Evolutionary conservation across 1,140 invertebrate genomes (phyloP).

Genomic region (Solenopsis invicta): DNA sequence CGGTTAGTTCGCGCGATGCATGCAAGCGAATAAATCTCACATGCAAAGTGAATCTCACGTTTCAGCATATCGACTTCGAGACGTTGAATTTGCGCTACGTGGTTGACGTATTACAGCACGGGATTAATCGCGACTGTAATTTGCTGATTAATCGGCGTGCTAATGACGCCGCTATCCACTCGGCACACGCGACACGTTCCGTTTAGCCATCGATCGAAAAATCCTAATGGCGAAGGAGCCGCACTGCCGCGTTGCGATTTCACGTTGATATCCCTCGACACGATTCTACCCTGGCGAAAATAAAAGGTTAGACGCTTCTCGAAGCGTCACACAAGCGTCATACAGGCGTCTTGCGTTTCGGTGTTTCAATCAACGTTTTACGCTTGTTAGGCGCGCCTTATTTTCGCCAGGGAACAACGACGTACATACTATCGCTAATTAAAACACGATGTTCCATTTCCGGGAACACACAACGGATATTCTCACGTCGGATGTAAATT

Average conservation of each 20-base stretch:
- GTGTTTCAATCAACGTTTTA: too few relatives aligned
- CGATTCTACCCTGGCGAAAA: too few relatives aligned
- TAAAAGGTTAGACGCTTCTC: too few relatives aligned
- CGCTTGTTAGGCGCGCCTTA: too few relatives aligned
- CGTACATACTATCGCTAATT: not conserved
- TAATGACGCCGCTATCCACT: not conserved
- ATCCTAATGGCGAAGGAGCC: not conserved
- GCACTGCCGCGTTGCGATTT: not conserved
- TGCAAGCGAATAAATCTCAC: not conserved
- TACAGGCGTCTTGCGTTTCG: too few relatives aligned
- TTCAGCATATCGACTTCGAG: not conserved
- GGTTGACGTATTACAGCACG: not conserved
- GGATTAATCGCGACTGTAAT: not conserved
- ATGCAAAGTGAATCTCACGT: not conserved
- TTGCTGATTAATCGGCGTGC: conserved; percentile 14
- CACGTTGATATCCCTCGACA: not conserved
- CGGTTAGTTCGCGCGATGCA: not conserved
- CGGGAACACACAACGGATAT: not conserved
- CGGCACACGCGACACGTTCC: not conserved
- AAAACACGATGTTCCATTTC: not conserved
- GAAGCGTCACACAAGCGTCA: too few relatives aligned
- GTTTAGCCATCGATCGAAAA: not conserved
- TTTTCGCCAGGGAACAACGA: too few relatives aligned
- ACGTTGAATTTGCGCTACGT: not conserved
- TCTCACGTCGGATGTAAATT: not conserved